A percentile compares a stretch with the other conserved stretches of the same genome.
phyloP scores from a whole-genome alignment of 2,113 vertebrate species.

The Festucalex cinctus region DNA sequence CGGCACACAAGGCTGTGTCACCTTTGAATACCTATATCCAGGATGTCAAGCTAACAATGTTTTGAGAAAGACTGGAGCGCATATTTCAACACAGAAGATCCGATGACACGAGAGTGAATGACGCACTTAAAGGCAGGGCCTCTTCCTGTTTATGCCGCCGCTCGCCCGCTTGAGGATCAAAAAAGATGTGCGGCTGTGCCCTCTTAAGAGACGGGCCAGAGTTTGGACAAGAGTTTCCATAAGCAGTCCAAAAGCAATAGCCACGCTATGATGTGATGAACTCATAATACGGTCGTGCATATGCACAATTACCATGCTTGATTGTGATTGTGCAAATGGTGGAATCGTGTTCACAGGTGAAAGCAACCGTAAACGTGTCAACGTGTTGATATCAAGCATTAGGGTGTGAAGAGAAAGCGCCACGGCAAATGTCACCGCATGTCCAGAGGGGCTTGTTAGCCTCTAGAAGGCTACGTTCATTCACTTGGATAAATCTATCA shows the following conservation, averaged over 20 bases:
- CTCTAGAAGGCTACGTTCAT: constrained; percentile 24
- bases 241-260: neutral
- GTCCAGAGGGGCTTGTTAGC: constrained; percentile 42
- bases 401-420: constrained; percentile 15
- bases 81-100: constrained; percentile 56
- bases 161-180: constrained; percentile 54
- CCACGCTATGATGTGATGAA: neutral
- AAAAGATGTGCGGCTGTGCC: constrained; percentile 29
- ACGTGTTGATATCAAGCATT: neutral
- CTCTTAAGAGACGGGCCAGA: constrained; percentile 16
- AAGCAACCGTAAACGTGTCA: constrained; percentile 4
- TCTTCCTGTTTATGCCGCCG: constrained; percentile 66
- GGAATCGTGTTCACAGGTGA: neutral
- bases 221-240: neutral
- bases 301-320: neutral
- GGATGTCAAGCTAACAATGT: constrained; percentile 61
- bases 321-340: neutral
- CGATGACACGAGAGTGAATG: constrained; percentile 55
- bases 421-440: constrained; percentile 46
- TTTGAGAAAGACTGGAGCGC: constrained; percentile 47
- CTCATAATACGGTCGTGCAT: neutral
- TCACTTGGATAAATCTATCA: constrained; percentile 20
- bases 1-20: constrained; percentile 21
- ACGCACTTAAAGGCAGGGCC: constrained; percentile 61
- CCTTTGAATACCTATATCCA: constrained; percentile 50